A percentile compares a stretch with the other conserved stretches of the same genome.
Evolutionary conservation across 2,888 invertebrate species (phyloP).

Genomic region (Hipparchia semele): DNA sequence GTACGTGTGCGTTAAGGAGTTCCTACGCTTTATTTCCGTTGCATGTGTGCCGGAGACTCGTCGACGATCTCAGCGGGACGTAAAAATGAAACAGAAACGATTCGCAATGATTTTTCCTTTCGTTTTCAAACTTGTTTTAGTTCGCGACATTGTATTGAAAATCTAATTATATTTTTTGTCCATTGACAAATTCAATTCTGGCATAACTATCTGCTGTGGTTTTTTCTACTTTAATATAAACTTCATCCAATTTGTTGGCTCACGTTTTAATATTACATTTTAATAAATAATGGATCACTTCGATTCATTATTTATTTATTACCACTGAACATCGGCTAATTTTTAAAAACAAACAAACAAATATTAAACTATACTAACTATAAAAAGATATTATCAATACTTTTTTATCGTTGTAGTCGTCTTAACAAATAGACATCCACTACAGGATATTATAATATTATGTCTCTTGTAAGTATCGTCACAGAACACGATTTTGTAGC

Average conservation of each 20-base stretch:
- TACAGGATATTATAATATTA: too few relatives aligned
- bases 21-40: slow-evolving; percentile 73
- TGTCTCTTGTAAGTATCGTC: too few relatives aligned
- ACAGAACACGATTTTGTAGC: too few relatives aligned
- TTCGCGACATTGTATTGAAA: slow-evolving; percentile 10
- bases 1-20: slow-evolving; percentile 80
- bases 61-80: slow-evolving; percentile 75
- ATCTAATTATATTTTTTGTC: slow-evolving; percentile 14
- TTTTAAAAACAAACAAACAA: background rate
- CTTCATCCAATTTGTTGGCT: slow-evolving; percentile 5
- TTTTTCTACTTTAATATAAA: background rate
- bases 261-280: background rate
- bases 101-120: slow-evolving; percentile 60
- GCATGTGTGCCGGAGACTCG: slow-evolving; percentile 66
- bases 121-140: slow-evolving; percentile 35
- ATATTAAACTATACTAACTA: too few relatives aligned
- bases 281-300: background rate
- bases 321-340: background rate
- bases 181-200: slow-evolving; percentile 7
- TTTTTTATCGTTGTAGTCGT: background rate
- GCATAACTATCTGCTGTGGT: background rate
- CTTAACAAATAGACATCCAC: too few relatives aligned
- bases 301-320: slow-evolving; percentile 1
- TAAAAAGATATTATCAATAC: background rate
- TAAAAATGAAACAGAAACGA: slow-evolving; percentile 70